These are phyloP conservation scores for Gambusia affinis DNA, from an alignment of 2,113 vertebrate species.

Conservation along the genomic window DNA sequence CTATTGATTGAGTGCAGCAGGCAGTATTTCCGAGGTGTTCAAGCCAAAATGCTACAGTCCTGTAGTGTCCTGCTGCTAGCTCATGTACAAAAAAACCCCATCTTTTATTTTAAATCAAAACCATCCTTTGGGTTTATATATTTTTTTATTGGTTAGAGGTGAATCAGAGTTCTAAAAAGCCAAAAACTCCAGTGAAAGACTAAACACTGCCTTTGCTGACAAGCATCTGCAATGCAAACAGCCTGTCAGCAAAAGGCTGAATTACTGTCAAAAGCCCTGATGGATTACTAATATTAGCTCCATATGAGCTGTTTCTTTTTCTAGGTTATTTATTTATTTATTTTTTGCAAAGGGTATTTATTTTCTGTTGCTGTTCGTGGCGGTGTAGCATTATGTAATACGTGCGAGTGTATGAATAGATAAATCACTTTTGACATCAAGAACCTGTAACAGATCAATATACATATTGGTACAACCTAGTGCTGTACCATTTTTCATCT, in stretches of 20 bases:
- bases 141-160: background rate
- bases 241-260: conserved; percentile 1
- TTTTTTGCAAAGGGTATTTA: background rate
- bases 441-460: background rate
- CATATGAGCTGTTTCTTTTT: conserved; percentile 10
- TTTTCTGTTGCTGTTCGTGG: background rate
- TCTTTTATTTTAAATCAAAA: conserved; percentile 8
- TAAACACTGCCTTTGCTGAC: background rate
- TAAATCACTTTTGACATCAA: background rate
- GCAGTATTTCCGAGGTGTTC: conserved; percentile 41
- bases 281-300: conserved; percentile 13
- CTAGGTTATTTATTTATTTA: no score
- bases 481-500: background rate
- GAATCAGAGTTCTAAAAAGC: background rate
- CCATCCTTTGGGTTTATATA: background rate
- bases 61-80: conserved; percentile 53
- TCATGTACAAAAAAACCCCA: conserved; percentile 22
- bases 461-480: background rate
- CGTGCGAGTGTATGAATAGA: background rate
- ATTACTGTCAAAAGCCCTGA: conserved; percentile 17
- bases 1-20: conserved; percentile 65
- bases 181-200: background rate
- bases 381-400: background rate
- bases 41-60: conserved; percentile 38
- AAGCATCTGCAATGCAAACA: conserved; percentile 19